A percentile compares a stretch with the other conserved stretches of the same genome.
These are phyloP conservation scores for Synergus itoensis DNA, from an alignment of 2,888 invertebrate genomes.

Conservation along the genomic window DNA sequence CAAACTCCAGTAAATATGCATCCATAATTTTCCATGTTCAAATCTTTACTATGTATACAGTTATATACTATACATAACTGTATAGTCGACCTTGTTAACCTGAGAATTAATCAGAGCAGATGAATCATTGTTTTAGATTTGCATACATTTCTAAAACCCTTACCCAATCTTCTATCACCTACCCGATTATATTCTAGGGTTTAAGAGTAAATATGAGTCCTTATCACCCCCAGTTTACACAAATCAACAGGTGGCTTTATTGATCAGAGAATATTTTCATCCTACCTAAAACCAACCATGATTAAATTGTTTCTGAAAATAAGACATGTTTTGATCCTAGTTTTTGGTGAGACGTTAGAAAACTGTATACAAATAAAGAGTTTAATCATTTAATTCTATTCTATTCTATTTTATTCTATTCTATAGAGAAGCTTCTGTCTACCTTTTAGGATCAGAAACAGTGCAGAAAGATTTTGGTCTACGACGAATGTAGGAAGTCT, in stretches of 20 bases:
- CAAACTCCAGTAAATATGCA: background rate
- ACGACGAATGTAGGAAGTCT: slow-evolving; percentile 89
- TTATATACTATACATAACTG: background rate
- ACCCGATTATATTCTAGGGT: background rate
- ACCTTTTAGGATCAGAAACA: slow-evolving; percentile 85
- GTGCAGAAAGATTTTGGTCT: slow-evolving; percentile 88
- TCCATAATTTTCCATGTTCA: background rate
- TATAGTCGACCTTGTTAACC: background rate
- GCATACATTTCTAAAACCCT: background rate
- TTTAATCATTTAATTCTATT: no score
- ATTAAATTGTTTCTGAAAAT: background rate
- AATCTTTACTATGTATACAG: background rate
- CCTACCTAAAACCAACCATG: background rate
- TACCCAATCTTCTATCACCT: background rate
- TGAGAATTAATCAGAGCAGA: background rate
- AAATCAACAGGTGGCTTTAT: background rate
- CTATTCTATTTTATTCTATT: no score
- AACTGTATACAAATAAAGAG: no score
- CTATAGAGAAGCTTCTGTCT: slow-evolving; percentile 35
- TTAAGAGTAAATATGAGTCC: background rate
- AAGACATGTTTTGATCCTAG: no score
- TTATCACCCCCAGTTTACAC: background rate
- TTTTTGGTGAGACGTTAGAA: no score
- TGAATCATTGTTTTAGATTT: background rate
- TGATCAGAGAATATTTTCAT: slow-evolving; percentile 1